Evolutionary conservation across 92 coral and sea anemone species (phyloP).

Genomic region (Porites divaricata): DNA sequence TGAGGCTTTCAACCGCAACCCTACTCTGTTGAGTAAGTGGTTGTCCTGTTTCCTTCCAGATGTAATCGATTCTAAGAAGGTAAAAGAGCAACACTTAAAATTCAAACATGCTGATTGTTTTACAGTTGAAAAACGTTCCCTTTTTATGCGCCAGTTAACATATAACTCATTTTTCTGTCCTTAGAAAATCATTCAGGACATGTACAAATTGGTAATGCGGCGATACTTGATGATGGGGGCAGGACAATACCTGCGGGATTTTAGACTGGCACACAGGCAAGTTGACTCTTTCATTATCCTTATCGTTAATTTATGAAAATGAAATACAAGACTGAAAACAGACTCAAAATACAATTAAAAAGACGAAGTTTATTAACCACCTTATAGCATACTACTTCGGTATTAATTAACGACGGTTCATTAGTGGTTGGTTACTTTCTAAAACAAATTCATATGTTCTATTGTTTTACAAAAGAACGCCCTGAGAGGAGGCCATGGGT

Average conservation of each 20-base stretch:
- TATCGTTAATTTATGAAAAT: too few relatives aligned
- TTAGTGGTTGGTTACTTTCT: too few relatives aligned
- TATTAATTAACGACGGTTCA: too few relatives aligned
- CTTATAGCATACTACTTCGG: too few relatives aligned
- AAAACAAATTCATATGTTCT: too few relatives aligned
- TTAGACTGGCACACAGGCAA: background rate
- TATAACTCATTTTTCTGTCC: background rate
- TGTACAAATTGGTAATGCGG: background rate
- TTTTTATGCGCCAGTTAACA: background rate
- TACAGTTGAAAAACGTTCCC: background rate
- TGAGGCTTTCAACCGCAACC: background rate
- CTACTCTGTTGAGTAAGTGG: constrained; percentile 28
- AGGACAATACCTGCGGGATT: background rate
- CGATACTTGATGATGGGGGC: background rate
- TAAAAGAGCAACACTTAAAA: background rate
- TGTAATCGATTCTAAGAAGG: background rate
- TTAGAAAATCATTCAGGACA: background rate
- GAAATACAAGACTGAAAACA: too few relatives aligned
- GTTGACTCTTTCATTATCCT: background rate
- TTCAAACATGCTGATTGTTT: background rate
- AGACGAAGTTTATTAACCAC: too few relatives aligned
- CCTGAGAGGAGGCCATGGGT: too few relatives aligned
- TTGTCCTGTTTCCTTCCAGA: constrained; percentile 4
- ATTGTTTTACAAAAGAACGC: too few relatives aligned
- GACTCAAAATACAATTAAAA: too few relatives aligned